Percentiles rank a stretch among this genome's conserved stretches.
These are phyloP conservation scores for Akabosia matsudoensis DNA, from an alignment of 1,140 invertebrate genomes.

Conservation along the genomic window DNA sequence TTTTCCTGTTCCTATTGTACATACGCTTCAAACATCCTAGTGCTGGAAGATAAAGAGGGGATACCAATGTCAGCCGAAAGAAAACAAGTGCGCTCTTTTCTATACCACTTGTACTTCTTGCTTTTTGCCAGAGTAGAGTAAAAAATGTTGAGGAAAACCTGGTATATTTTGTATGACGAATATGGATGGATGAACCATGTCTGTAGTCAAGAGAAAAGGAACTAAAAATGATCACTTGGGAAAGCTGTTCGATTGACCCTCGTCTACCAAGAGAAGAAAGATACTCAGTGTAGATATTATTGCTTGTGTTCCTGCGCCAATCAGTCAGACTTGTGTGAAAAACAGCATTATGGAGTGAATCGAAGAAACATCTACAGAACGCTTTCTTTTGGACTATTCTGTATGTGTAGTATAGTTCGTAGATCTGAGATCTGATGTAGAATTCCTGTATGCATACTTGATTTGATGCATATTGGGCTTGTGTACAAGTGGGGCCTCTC, in stretches of 20 bases:
- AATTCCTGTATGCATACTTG: too few species aligned
- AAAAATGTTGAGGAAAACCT: too few species aligned
- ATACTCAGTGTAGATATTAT: background rate
- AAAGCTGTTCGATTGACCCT: constrained; percentile 34
- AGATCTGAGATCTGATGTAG: too few species aligned
- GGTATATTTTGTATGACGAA: too few species aligned
- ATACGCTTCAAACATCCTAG: background rate
- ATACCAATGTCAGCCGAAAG: constrained; percentile 18
- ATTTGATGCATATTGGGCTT: too few species aligned
- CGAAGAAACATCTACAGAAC: background rate
- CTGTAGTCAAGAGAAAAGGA: constrained; percentile 23
- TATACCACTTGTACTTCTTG: constrained; percentile 8
- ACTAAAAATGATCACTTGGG: constrained; percentile 29
- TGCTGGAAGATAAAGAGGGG: background rate
- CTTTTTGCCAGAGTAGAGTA: background rate
- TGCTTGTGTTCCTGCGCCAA: background rate
- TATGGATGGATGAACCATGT: background rate
- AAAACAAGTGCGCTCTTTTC: constrained; percentile 4
- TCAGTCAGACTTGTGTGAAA: background rate
- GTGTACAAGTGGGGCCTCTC: too few species aligned
- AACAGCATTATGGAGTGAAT: background rate
- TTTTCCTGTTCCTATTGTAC: background rate
- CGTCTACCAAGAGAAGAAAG: constrained; percentile 13
- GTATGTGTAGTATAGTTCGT: too few species aligned
- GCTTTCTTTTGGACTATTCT: background rate